Evolutionary conservation across 2,113 vertebrate species (phyloP), one percentile per base, ranked within the genome.

Genomic region (Hirundichthys speculiger): DNA sequence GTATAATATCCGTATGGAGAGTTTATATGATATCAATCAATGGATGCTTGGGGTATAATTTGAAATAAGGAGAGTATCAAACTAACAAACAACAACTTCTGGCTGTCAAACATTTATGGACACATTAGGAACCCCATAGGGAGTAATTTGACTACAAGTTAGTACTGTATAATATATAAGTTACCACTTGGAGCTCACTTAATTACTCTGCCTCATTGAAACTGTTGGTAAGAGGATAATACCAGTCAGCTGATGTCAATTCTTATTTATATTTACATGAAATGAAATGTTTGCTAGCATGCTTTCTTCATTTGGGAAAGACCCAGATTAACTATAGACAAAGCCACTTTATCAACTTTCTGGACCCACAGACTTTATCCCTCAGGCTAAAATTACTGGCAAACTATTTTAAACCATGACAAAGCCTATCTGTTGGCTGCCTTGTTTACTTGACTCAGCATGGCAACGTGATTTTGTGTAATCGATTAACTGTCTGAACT

Each of bases 321-420:
- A 34, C 58, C 64, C 40, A 43, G 27, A 50, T 54, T 77, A 45
- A 73, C 50, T 52, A 75, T 79, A 77, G 80, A 83, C 58, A 82
- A 68, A 42, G 24, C 52, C 30, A 47, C 64, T 75, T 66, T 82
- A 85, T 86, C 82, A 57, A 59, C 50, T 55, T 25, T 21, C 41
- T 13, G 61, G 50, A 66, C 51, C 45, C 53, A 45, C 64, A 64
- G 65, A 71, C 60, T 50, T 30, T 30, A 11, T 56, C 70, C 73
- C 68, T 69, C 24, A 67, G 64, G 78, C 71, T 48, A 15, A 64
- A 71, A 65, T 79, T 59, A 34, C 56, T 40, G 34, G 51, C 74
- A 74, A 73, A 58, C 25, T 53, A 64, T 54, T 65, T 69, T 69
- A 77, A 77, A 84, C 80, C 73, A 59, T 54, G 20, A 30, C 74